Base-by-base conservation (phyloP, 2,888 invertebrate genomes). In the Embidobia sp. region DNA sequence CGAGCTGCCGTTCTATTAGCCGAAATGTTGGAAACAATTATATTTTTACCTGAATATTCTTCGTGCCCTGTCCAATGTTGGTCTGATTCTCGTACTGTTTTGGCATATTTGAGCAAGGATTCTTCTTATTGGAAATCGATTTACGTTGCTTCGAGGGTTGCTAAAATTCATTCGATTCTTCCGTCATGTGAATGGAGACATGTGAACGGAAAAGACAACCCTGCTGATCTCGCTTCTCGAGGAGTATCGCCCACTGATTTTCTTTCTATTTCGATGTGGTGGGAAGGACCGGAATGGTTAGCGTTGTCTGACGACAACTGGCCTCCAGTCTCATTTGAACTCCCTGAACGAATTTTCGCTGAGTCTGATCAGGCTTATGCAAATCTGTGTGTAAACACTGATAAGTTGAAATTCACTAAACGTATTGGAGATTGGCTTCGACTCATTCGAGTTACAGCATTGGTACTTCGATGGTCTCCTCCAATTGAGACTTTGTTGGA, bases 81-180 rank as follows among this genome's bases (percentile, higher is more conserved):
- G 37, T 16, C 37, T 1, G 15, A 37, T 37, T 37, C 37, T 15
- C 15, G 5, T 5, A 37, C 37, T 13, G 37, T 37, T 4, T 15
- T 37, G 3, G 37, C 37, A 7, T 37, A 37, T 8, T 16, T 37
- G 16, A 37, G 37, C 37, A 37, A 37, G 8, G 37, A 37, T 15
- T 37, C 37, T 1, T 37, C 37, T 6, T 16, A 11, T 2, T 37
- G 37, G 16, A 37, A 37, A 13, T 15, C 16, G 1, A 13, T 37
- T 16, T 37, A 16, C 8, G 37, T 37, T 1, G 13, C 37, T 2
- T 13, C 11, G 6, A 11, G 37, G 16, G 37, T 37, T 13, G 11
- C 37, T n/a, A 11, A 13, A 6, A 16, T 37, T 6, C 37, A 37
- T 13, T 37, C 37, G 15, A 4, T 37, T 13, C 15, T 37, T 13